A percentile compares a stretch with the other conserved stretches of the same genome.
Evolutionary conservation across 2,888 invertebrate species (phyloP).

Genomic region (Galerucella nymphaeae): DNA sequence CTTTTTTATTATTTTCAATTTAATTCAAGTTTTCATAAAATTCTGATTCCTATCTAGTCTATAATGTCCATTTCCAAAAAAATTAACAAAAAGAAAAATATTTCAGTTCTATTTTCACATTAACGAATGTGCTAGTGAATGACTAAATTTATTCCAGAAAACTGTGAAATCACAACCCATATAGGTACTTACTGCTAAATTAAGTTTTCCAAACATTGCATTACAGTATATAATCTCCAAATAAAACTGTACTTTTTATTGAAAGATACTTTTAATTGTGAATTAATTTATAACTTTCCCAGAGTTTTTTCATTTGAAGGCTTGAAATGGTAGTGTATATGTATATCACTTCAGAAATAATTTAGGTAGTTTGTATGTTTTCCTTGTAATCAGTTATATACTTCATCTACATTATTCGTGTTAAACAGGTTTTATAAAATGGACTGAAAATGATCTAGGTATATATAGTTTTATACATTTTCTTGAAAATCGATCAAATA

Average conservation of each 20-base stretch:
- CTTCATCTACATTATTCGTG: not conserved
- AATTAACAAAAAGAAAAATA: too few relatives aligned
- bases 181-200: constrained; percentile 4
- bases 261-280: not conserved
- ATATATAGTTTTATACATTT: too few relatives aligned
- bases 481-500: too few relatives aligned
- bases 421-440: too few relatives aligned
- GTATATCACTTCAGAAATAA: too few relatives aligned
- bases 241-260: not conserved
- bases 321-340: not conserved
- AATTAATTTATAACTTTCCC: not conserved
- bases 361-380: too few relatives aligned
- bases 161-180: not conserved
- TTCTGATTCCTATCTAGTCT: too few relatives aligned
- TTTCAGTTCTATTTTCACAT: not conserved
- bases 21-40: too few relatives aligned
- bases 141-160: not conserved
- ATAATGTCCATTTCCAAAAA: too few relatives aligned
- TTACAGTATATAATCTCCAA: not conserved
- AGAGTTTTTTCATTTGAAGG: not conserved
- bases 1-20: too few relatives aligned
- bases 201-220: not conserved
- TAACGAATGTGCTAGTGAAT: not conserved
- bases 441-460: too few relatives aligned
- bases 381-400: not conserved